Evolutionary conservation across 2,113 vertebrate species (phyloP), one percentile per base, ranked within the genome.

Genomic region (Athene cunicularia): DNA sequence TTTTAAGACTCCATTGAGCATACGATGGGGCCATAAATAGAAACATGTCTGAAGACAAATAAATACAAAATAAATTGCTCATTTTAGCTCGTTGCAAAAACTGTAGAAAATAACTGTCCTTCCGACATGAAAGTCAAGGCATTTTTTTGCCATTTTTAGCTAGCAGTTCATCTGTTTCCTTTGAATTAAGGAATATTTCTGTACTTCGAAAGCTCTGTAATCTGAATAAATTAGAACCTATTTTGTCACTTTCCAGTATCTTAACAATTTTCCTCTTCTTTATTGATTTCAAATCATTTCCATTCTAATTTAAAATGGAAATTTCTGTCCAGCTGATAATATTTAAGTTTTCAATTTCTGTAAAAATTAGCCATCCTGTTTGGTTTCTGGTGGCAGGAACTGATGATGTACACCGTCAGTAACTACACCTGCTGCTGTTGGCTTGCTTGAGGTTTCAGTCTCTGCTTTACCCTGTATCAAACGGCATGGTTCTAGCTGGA

Each of bases 41-140:
- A 95, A 97, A 95, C 89, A 86, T 87, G 87, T 97, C 93, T 95
- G 91, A 97, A 97, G 91, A 89, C 66, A 95, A 96, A 96, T 93
- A 97, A 94, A 96, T 96, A 93, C 91, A 86, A 96, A 95, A 85
- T 93, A 96, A 96, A 92, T 93, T 80, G 84, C 94, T 97, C 93
- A 73, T 96, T 97, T 96, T 96, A 94, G 88, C 55, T 90, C 5
- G 0, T 86, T 96, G 85, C 76, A 92, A 89, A 96, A 93, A 86
- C 53, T 88, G 76, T 74, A 93, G 68, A 88, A 97, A 96, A 93
- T 95, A 96, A 53, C 79, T 45, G 12, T 93, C 90, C 95, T 96
- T 96, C 92, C 63, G 5, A 93, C 23, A 3, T 88, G 81, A 96
- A 95, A 97, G 91, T 96, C 91, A 90, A 92, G 95, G 82, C 90